A percentile compares a stretch with the other conserved stretches of the same genome.
Evolutionary conservation across 30 jellyfish, hydroid and myxozoan species (phyloP).

Genomic region (Pelagia noctiluca): DNA sequence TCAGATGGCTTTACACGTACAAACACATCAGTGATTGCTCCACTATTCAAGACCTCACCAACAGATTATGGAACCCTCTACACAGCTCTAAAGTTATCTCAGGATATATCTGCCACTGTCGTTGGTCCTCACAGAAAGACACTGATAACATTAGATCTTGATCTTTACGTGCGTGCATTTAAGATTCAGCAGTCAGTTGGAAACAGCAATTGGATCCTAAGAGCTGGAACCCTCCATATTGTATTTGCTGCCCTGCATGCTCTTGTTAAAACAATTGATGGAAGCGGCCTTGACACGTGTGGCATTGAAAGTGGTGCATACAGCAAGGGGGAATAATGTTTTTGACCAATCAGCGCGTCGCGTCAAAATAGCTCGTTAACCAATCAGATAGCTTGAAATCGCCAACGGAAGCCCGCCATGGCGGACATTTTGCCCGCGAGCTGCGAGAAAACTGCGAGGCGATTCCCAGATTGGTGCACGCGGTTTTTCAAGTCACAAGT

Average conservation of each 20-base stretch:
- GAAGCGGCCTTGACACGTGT: slow-evolving; percentile 7
- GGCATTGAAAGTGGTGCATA: slow-evolving; percentile 8
- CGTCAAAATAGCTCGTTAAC: no score
- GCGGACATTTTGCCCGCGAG: no score
- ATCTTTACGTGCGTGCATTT: background rate
- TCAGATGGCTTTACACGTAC: slow-evolving; percentile 2
- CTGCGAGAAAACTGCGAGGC: no score
- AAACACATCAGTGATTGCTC: background rate
- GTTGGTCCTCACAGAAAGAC: slow-evolving; percentile 8
- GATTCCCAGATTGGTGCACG: no score
- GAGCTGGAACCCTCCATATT: slow-evolving; percentile 5
- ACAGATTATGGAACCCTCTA: slow-evolving; percentile 5
- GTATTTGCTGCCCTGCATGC: slow-evolving; percentile 9
- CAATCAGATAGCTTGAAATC: no score
- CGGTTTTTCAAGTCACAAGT: no score
- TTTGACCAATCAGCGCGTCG: no score
- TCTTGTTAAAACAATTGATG: background rate
- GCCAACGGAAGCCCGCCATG: no score
- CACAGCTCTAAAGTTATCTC: background rate
- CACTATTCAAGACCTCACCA: slow-evolving; percentile 1
- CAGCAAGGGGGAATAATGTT: no score
- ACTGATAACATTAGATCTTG: background rate
- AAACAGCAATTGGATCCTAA: background rate
- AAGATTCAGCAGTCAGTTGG: slow-evolving; percentile 6
- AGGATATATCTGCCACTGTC: slow-evolving; percentile 3